Evolutionary conservation across 1,140 invertebrate species (phyloP).

Genomic region (Mamestra configurata): DNA sequence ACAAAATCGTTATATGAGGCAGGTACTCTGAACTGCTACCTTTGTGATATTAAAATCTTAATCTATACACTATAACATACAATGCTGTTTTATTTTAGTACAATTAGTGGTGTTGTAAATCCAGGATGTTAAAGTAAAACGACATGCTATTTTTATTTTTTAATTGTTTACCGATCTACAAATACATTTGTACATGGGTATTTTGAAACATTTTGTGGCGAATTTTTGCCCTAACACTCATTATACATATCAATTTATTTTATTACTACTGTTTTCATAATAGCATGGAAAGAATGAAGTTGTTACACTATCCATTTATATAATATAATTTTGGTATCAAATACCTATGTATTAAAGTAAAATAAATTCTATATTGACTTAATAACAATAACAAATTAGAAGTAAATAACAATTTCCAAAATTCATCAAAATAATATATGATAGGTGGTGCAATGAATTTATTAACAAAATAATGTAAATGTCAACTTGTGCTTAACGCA

Average conservation of each 20-base stretch:
- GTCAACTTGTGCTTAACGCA: too few species aligned
- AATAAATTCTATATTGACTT: constrained; percentile 41
- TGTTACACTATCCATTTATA: constrained; percentile 33
- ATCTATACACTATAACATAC: too few species aligned
- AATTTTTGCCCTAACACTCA: constrained; percentile 77
- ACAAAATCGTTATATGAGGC: too few species aligned
- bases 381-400: constrained; percentile 47
- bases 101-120: background rate
- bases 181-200: constrained; percentile 81
- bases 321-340: constrained; percentile 51
- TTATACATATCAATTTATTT: constrained; percentile 62
- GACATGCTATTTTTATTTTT: constrained; percentile 57
- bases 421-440: background rate
- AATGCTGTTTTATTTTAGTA: too few species aligned
- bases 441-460: background rate
- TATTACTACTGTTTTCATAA: constrained; percentile 35
- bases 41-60: too few species aligned
- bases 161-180: constrained; percentile 79
- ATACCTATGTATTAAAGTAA: constrained; percentile 41
- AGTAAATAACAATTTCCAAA: constrained; percentile 27
- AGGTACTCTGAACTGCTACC: too few species aligned
- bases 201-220: constrained; percentile 74
- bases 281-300: constrained; percentile 45
- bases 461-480: background rate
- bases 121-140: constrained; percentile 21